Conservation (phyloP, 1,140 invertebrate genomes). For the Nebria ingens region DNA sequence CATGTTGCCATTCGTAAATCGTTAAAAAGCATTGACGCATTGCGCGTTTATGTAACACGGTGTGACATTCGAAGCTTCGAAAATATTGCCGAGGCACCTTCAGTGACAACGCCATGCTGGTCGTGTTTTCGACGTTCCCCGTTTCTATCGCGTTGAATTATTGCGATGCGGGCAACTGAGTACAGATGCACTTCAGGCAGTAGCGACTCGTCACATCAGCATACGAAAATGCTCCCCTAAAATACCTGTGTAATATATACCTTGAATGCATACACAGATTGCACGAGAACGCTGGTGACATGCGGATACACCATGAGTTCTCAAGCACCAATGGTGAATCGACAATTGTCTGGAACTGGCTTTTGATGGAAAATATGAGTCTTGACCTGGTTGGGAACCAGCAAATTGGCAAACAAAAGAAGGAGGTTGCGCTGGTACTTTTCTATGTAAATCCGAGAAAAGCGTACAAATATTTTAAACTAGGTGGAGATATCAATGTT, state of each 20-base stretch:
- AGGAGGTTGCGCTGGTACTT: conserved; percentile 27
- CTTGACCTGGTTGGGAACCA: conserved; percentile 32
- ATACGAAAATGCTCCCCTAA: neutral
- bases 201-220: neutral
- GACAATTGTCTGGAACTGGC: conserved; percentile 25
- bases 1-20: neutral
- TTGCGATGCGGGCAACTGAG: neutral
- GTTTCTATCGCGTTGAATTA: neutral
- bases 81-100: neutral
- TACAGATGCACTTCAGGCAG: neutral
- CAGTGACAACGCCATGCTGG: neutral
- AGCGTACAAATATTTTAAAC: conserved; percentile 35
- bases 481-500: conserved; percentile 42
- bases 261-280: neutral
- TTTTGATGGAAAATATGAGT: conserved; percentile 36
- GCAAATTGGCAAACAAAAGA: conserved; percentile 22
- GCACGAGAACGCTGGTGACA: neutral
- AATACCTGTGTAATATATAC: neutral
- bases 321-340: conserved; percentile 22
- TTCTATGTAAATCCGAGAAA: conserved; percentile 41
- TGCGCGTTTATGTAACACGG: neutral
- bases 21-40: neutral
- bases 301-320: conserved; percentile 12
- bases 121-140: neutral
- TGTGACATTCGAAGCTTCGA: neutral